phyloP scores from a whole-genome alignment of 64 coral and sea anemone species.

The Orbicella faveolata region DNA sequence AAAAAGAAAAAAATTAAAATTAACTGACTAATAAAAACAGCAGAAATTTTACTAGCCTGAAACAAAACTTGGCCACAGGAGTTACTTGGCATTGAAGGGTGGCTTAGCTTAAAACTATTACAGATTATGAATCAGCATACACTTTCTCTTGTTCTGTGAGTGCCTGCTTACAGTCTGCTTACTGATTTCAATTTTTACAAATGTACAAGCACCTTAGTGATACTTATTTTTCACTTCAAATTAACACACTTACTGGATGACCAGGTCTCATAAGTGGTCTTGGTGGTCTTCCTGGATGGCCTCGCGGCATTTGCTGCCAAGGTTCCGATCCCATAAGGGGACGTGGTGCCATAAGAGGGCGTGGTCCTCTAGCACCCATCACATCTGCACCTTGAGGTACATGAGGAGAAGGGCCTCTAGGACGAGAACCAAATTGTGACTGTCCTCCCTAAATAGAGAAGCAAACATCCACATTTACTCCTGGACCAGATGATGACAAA shows the following conservation, averaged over 20 bases:
- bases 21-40: neutral
- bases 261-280: constrained; percentile 71
- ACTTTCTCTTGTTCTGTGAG: no score
- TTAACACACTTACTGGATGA: constrained; percentile 1
- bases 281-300: constrained; percentile 42
- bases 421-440: constrained; percentile 2
- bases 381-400: constrained; percentile 19
- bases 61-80: no score
- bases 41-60: no score
- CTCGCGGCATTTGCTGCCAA: constrained; percentile 15
- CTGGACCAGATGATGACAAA: neutral
- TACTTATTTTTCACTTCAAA: neutral
- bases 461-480: neutral
- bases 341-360: constrained; percentile 45
- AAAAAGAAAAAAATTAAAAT: neutral
- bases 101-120: no score
- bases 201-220: neutral
- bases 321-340: constrained; percentile 37
- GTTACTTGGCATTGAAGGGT: no score
- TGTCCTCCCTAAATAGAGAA: constrained; percentile 10
- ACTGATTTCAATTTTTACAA: no score
- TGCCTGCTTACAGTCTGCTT: no score
- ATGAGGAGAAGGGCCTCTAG: neutral
- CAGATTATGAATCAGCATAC: no score
- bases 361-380: constrained; percentile 33